Base-by-base conservation (phyloP, 2,113 vertebrate species). In the Psilopogon haemacephalus region DNA sequence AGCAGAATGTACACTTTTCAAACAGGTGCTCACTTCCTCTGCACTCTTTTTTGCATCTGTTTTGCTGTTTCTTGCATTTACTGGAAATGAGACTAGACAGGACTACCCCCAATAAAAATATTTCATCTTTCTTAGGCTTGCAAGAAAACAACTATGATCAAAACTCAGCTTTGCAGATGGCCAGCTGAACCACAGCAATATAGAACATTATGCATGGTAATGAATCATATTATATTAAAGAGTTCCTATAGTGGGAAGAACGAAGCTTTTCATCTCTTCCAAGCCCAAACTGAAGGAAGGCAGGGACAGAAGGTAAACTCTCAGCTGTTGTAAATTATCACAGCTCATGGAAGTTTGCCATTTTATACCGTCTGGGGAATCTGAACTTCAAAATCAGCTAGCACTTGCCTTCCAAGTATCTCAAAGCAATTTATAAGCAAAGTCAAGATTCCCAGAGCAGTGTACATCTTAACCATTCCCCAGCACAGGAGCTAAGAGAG, bases 291-390 rank as follows among this genome's bases (percentile, higher is more conserved):
- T 32, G 26, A 75, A 88, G 79, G 33, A 85, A 95, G 90, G 88
- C 91, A 86, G 26, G 81, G 89, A 92, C 74, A 89, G 90, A 94
- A 92, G 78, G 71, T 95, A 95, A 95, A 83, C 81, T 92, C 84
- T 94, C 89, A 94, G 88, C 81, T 94, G 86, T 79, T 85, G 74
- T 94, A 90, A 78, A 94, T 95, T 84, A 93, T 58, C 90, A 70
- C 89, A 93, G 91, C 81, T 94, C 86, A 80, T 83, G 81, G 93
- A 92, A 90, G 59, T 52, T 79, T 92, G 86, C 84, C 92, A 95
- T 94, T 95, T 95, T 93, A 92, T 65, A 93, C 80, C 83, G 93
- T 88, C 94, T 94, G 92, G 83, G 79, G 52, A 95, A 80, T 91
- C 60, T 89, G 93, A 93, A 95, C 88, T 96, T 94, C 84, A 89